Base-by-base conservation (phyloP, 2,113 vertebrate genomes). In the Oreochromis niloticus region DNA sequence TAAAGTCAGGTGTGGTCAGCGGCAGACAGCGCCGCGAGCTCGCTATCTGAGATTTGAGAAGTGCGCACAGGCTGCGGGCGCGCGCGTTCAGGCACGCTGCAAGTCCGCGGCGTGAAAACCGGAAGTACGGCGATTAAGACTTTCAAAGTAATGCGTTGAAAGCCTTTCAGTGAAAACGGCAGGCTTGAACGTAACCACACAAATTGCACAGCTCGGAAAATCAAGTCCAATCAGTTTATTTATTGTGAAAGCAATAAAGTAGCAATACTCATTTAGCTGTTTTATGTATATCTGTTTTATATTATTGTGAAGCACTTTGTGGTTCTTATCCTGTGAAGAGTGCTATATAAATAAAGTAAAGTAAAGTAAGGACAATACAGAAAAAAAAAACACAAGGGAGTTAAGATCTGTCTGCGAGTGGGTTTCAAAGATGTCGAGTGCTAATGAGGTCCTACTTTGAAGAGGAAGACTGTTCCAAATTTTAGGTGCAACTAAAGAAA, bases 131-230 rank as follows among this genome's bases (percentile, higher is more conserved):
- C 2, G 16, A 19, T 19, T 4, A 13, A 9, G 9, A 57, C 46
- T 39, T 93, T 36, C 93, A 90, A 71, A 92, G 52, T 88, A 88
- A 66, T 12, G 24, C 32, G 6, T 32, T 46, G 16, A 48, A 50
- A n/a, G 68, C 24, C 7, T 66, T 46, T 27, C 13, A 46, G 41
- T 0, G 9, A 14, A 43, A 43, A 9, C 12, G 3, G 63, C 7
- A 22, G 36, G 36, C 24, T 41, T 41, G 36, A 68, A 41, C 19
- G 1, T 22, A 43, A 43, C 43, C 12, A 71, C 36, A 6, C n/a
- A 43, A 43, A 43, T 13, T 16, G n/a, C 39, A 24, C 66, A 73
- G 14, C 59, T 34, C 8, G 59, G 16, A 17, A 61, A 27, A 24
- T 56, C 22, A 27, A 56, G 32, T 66, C 32, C 61, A n/a, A 12